Evolutionary conservation across 2,113 vertebrate species (phyloP), one percentile per base, ranked within the genome.

Genomic region (Channa maculata): DNA sequence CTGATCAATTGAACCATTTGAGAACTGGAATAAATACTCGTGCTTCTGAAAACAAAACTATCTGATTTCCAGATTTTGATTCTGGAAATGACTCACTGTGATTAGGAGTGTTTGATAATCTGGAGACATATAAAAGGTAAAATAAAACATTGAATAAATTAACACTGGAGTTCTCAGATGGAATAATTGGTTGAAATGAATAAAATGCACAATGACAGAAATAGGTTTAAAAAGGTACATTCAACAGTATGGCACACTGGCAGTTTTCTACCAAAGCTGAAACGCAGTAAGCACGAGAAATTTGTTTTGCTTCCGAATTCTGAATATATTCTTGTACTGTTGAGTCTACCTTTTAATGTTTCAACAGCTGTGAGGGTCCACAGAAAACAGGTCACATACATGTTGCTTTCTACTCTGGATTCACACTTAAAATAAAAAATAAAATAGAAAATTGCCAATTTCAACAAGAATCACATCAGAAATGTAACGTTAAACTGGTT

Each of bases 1-100:
- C 80, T 84, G 79, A 91, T 73, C 58, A 72, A 73, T 59, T 53
- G 69, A 76, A 61, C 83, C 43, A 71, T 77, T 70, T 73, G 38
- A 73, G 85, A 87, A 87, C 84, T 74, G 79, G 66, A 88, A 91
- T 87, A 89, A 86, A 86, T 88, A 86, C 34, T 57, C 53, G 44
- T 55, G 14, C 66, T 80, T 37, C 45, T 55, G 49, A 41, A 69
- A 41, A 7, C 24, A 24, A 24, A 24, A 24, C 24, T 24, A 24
- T 24, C 24, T 24, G 24, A 24, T 44, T 14, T 61, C 65, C 37
- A 53, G 44, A 72, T 60, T 45, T 13, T 34, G 41, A 62, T 58
- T 60, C 52, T 44, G 53, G 38, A 74, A 41, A 75, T 39, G 54
- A 83, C 8, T 0, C 54, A 8, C 46, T 15, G 14, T 1, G 5